These are phyloP conservation scores for Tokudaia muenninki DNA, from an alignment of 2,797 vertebrate species.

Conservation along the genomic window DNA sequence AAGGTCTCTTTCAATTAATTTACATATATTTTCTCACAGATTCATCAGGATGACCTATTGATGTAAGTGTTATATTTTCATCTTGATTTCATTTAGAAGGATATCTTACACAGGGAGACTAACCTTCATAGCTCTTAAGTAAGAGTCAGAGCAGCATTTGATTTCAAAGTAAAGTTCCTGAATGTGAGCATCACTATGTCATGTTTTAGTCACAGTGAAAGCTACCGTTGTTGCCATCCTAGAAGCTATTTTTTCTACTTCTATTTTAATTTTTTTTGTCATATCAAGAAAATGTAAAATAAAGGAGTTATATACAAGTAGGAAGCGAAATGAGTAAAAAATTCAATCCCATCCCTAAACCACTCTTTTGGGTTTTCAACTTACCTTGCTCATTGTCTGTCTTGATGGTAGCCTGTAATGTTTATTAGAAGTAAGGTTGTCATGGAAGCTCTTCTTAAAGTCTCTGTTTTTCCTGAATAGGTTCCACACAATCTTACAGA, in stretches of 20 bases:
- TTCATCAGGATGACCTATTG: neutral
- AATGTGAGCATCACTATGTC: neutral
- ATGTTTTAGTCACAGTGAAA: fast-evolving
- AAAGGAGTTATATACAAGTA: neutral
- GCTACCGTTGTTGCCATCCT: neutral
- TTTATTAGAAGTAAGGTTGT: neutral
- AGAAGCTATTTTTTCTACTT: neutral
- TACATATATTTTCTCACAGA: conserved; percentile 1
- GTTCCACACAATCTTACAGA: neutral
- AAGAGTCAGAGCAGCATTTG: neutral
- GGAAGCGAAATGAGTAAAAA: neutral
- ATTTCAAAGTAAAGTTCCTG: neutral
- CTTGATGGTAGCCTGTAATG: neutral
- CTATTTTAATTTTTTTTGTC: neutral
- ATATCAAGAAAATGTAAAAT: neutral
- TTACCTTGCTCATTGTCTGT: neutral
- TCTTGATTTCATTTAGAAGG: neutral
- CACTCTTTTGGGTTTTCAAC: neutral
- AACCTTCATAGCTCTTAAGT: neutral
- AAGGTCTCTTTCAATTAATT: neutral
- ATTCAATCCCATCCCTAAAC: neutral
- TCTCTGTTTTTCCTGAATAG: fast-evolving
- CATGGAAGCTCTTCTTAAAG: neutral
- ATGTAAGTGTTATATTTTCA: neutral
- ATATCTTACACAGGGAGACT: neutral